These are phyloP conservation scores for Cordilura impudica DNA, from an alignment of 2,888 invertebrate genomes.

Conservation along the genomic window DNA sequence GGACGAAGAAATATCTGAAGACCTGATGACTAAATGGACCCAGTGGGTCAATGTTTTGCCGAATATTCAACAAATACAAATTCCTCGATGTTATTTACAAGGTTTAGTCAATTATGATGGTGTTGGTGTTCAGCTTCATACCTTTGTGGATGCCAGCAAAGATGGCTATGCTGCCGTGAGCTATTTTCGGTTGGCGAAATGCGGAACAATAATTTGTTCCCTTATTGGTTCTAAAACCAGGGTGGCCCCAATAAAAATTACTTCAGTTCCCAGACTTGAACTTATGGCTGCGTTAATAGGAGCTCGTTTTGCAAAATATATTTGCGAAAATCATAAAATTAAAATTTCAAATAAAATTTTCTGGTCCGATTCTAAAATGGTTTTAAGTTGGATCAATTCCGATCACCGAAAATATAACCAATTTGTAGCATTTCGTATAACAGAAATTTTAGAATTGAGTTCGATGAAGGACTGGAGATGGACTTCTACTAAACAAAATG, in stretches of 20 bases:
- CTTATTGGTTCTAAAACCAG: slow-evolving; percentile 41
- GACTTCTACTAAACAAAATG: slow-evolving; percentile 18
- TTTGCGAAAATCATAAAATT: slow-evolving; percentile 46
- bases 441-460: slow-evolving; percentile 20
- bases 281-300: too few species aligned
- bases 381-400: slow-evolving; percentile 64
- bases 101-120: too few species aligned
- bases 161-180: too few species aligned
- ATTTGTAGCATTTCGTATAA: slow-evolving; percentile 34
- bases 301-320: slow-evolving; percentile 47
- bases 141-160: too few species aligned
- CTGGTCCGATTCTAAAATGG: slow-evolving; percentile 67
- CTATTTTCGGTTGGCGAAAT: slow-evolving; percentile 1
- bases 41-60: slow-evolving; percentile 31
- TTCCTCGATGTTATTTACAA: too few species aligned
- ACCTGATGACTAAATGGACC: slow-evolving; percentile 21
- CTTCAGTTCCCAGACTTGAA: slow-evolving; percentile 46
- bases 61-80: slow-evolving; percentile 14
- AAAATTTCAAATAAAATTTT: slow-evolving; percentile 45
- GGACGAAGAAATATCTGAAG: slow-evolving; percentile 16
- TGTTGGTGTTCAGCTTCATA: too few species aligned
- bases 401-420: too few species aligned
- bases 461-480: slow-evolving; percentile 17
- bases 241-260: slow-evolving; percentile 52
- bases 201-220: slow-evolving; percentile 15